These are phyloP conservation scores for Peromyscus maniculatus DNA, from an alignment of 2,113 vertebrate species.

Conservation along the genomic window DNA sequence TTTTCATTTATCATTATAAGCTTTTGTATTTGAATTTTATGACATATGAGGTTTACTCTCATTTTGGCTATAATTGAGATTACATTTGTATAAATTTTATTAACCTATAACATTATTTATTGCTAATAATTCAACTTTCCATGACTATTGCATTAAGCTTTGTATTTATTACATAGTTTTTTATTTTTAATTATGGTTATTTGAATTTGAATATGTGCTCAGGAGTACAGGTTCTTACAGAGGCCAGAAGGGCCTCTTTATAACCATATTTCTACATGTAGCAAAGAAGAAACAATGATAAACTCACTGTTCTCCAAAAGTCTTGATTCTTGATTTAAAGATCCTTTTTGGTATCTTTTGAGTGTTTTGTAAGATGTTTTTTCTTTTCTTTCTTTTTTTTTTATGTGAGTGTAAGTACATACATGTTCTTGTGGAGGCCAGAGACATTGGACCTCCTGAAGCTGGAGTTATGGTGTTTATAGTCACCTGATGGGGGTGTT, in stretches of 20 bases:
- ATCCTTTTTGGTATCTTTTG: background rate
- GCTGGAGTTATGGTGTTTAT: background rate
- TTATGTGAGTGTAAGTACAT: accelerated
- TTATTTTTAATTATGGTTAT: background rate
- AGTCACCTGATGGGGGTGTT: background rate
- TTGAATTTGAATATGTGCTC: background rate
- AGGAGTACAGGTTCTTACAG: background rate
- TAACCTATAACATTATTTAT: background rate
- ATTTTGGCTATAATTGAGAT: background rate
- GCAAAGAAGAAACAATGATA: background rate
- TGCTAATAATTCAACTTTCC: background rate
- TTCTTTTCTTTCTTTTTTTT: background rate
- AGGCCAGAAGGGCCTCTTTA: too few species aligned
- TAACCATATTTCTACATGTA: background rate
- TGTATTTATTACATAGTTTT: background rate
- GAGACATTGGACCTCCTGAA: background rate
- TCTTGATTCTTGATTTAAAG: background rate
- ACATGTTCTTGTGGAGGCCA: background rate
- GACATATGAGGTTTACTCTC: background rate
- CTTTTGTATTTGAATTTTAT: background rate
- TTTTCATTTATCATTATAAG: background rate
- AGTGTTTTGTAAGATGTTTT: background rate
- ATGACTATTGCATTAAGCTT: background rate
- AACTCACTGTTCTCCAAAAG: conserved; percentile 2
- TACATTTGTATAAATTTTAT: background rate